Evolutionary conservation across 1,140 invertebrate species (phyloP), one percentile per base, ranked within the genome.

Genomic region (Cotesia typhae): DNA sequence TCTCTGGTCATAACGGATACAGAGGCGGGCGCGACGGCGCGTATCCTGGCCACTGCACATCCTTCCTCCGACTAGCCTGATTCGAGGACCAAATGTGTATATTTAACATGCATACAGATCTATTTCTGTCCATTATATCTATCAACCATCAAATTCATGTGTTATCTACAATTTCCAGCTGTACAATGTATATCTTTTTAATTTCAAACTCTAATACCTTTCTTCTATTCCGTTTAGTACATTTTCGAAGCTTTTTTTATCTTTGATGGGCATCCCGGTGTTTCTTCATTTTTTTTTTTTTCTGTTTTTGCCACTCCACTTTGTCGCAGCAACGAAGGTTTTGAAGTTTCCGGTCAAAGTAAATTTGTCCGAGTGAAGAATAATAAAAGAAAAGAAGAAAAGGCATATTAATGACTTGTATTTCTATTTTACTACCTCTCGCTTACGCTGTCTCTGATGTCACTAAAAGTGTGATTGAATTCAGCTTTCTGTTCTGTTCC

Each of bases 391-490:
- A 67, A 17, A 67, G 52, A 67, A 67, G 10, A 69, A 35, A 36
- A 52, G 5, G 36, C 38, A n/a, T 36, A 36, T 68, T 20, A 9
- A 35, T 36, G 10, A 28, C 12, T 61, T 61, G 4, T 61, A 12
- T 57, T 36, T 69, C 14, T 52, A n/a, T 53, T 67, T 28, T 47
- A 51, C 4, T 60, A 4, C 36, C 55, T 61, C 41, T 52, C 55
- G 65, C 71, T 72, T 67, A 72, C 71, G 71, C 67, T 72, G 71
- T 61, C 55, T 38, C 20, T 66, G 47, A 41, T 66, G 28, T 52
- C 20, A 52, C 63, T 57, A 17, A 37, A 41, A 71, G 53, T 66
- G 35, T 47, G 37, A 71, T 57, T 57, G 52, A 68, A 68, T 71
- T 64, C 41, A 36, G 53, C 52, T 71, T 57, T 28, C 1, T 28